phyloP scores from a whole-genome alignment of 2,113 vertebrate species.

The Rhabdornis inornatus region DNA sequence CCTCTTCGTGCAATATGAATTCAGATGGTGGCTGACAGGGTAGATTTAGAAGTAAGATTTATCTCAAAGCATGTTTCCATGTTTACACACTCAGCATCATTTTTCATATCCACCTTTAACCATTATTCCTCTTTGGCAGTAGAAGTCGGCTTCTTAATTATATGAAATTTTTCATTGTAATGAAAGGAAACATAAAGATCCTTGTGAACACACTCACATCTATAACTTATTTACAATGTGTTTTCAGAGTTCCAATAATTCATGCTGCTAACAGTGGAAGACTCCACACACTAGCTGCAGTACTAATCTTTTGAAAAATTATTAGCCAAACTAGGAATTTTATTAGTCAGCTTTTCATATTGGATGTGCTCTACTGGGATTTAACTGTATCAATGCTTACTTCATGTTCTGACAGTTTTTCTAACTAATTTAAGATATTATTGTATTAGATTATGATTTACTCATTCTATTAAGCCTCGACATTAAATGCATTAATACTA shows the following conservation, averaged over 20 bases:
- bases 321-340: conserved; percentile 28
- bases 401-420: conserved; percentile 24
- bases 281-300: not conserved
- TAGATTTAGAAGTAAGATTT: conserved; percentile 40
- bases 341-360: conserved; percentile 24
- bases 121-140: conserved; percentile 9
- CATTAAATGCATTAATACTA: conserved; percentile 38
- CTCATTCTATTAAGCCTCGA: conserved; percentile 42
- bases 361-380: not conserved
- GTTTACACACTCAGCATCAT: conserved; percentile 10
- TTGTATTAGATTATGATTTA: conserved; percentile 36
- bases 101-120: conserved; percentile 29
- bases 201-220: not conserved
- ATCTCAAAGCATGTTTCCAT: conserved; percentile 6
- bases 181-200: conserved; percentile 39
- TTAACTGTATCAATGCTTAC: not conserved
- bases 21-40: conserved; percentile 15
- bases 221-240: conserved; percentile 2
- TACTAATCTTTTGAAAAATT: conserved; percentile 25
- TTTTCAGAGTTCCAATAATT: conserved; percentile 37
- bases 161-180: conserved; percentile 23
- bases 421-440: conserved; percentile 34
- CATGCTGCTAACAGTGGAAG: conserved; percentile 10
- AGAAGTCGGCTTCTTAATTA: conserved; percentile 26
- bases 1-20: not conserved